Base-by-base conservation (phyloP, 2,113 vertebrate genomes). In the Callionymus lyra region DNA sequence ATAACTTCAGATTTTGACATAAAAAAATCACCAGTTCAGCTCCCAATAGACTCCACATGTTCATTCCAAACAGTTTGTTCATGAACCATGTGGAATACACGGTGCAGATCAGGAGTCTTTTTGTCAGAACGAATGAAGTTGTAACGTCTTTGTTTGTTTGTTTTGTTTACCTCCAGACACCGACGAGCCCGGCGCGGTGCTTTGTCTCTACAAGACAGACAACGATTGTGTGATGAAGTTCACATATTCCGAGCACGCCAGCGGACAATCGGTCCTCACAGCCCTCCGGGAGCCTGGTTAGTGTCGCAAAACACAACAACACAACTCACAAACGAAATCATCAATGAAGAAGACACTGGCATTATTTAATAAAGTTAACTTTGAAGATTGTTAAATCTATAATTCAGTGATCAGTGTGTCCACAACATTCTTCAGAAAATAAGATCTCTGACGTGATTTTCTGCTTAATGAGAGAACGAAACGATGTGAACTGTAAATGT, bases 201-300 rank as follows among this genome's bases (percentile, higher is more conserved):
- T 93, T 2, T 98, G 95, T 3, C 83, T 93, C 47, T 98, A 92
- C 47, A 93, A 91, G 68, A 92, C 94, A 0, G 84, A 93, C 43
- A 82, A 89, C 42, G 91, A 96, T 38, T 98, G 95, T 0, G 89
- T 97, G 59, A 97, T 98, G 95, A 92, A 91, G 76, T 98, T 98
- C 76, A 95, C 89, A 2, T 97, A 97, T 36, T 65, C 66, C 0
- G 95, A 98, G 66, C 92, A 96, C 59, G 74, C 86, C 74, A 93
- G 77, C 2, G 95, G 95, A 27, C 88, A 63, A 43, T 93, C 92
- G 44, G 71, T 92, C 74, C 88, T 98, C 69, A 89, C 87, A 0
- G 87, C 94, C 10, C 90, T 98, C 21, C 85, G 81, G 53, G 91
- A 98, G 63, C 91, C 94, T 82, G 94, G 93, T 97, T 50, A 38